Percentiles rank a stretch among this genome's conserved stretches.
phyloP scores from a whole-genome alignment of 2,888 invertebrate species.

The Ellobium chinense region DNA sequence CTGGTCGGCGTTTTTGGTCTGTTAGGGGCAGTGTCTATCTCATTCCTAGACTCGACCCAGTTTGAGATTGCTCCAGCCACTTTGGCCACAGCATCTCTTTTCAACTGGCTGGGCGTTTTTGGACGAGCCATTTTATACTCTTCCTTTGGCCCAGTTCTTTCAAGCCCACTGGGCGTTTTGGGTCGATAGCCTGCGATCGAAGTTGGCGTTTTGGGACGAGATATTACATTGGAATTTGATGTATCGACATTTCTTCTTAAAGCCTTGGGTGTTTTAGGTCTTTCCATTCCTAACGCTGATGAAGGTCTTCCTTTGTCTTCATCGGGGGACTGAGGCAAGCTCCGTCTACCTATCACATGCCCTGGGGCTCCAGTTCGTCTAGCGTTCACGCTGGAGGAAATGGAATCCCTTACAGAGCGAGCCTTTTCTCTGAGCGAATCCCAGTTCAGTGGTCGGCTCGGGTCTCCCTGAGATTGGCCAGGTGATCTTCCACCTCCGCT shows the following conservation, averaged over 20 bases:
- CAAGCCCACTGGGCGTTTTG: constrained; percentile 20
- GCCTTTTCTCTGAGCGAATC: constrained; percentile 47
- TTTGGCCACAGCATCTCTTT: constrained; percentile 43
- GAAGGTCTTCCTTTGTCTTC: constrained; percentile 23
- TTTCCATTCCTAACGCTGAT: constrained; percentile 2
- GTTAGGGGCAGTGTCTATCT: not conserved
- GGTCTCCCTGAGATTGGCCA: not conserved
- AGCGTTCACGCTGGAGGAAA: constrained; percentile 27
- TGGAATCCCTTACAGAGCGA: constrained; percentile 44
- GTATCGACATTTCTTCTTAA: not conserved
- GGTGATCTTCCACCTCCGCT: not conserved
- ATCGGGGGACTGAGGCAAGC: constrained; percentile 23
- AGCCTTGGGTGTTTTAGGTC: constrained; percentile 34
- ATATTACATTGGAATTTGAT: not conserved
- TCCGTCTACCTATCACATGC: constrained; percentile 17
- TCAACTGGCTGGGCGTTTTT: constrained; percentile 43
- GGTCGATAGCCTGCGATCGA: constrained; percentile 9
- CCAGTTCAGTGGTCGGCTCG: constrained; percentile 22
- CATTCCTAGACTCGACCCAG: constrained; percentile 32
- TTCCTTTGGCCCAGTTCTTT: not conserved
- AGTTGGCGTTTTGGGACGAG: constrained; percentile 24
- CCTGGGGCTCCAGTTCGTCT: constrained; percentile 9
- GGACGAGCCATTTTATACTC: constrained; percentile 43
- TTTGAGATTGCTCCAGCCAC: constrained; percentile 47
- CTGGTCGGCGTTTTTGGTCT: constrained; percentile 40